Conservation (phyloP, 2,113 vertebrate genomes). For the Cyphomyrus discorhynchus region DNA sequence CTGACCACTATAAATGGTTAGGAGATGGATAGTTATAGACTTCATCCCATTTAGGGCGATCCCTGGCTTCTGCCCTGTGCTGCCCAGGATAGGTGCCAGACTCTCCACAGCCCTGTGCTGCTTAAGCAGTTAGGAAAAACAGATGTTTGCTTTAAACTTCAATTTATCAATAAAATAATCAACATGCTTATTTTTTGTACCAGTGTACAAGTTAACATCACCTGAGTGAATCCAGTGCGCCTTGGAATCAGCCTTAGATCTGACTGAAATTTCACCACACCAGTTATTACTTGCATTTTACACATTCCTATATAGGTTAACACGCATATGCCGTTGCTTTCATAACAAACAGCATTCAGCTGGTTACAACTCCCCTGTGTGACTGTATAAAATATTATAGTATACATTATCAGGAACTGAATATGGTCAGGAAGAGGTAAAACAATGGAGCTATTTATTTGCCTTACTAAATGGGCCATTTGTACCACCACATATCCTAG, state of each 20-base stretch:
- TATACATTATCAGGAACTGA: not conserved
- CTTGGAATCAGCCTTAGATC: not conserved
- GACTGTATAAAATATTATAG: not conserved
- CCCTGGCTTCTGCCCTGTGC: not conserved
- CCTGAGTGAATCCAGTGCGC: not conserved
- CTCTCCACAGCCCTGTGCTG: not conserved
- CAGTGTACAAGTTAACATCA: not conserved
- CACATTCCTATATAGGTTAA: not conserved
- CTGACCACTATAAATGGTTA: not conserved
- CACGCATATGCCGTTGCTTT: not conserved
- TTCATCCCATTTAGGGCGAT: not conserved
- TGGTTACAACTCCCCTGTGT: not conserved
- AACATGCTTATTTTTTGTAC: not conserved
- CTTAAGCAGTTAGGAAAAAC: not conserved
- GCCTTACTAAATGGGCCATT: not conserved
- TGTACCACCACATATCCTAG: not conserved
- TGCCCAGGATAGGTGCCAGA: not conserved
- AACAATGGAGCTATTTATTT: not conserved
- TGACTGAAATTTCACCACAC: not conserved
- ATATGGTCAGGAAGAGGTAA: not conserved
- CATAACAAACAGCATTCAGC: not conserved
- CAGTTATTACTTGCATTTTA: not conserved
- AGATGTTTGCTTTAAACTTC: not conserved
- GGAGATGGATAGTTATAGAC: not conserved
- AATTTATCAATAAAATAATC: not conserved